A percentile compares a stretch with the other conserved stretches of the same genome.
Conservation (phyloP, 1,140 invertebrate species). For the Aphelenchoides avenae region DNA sequence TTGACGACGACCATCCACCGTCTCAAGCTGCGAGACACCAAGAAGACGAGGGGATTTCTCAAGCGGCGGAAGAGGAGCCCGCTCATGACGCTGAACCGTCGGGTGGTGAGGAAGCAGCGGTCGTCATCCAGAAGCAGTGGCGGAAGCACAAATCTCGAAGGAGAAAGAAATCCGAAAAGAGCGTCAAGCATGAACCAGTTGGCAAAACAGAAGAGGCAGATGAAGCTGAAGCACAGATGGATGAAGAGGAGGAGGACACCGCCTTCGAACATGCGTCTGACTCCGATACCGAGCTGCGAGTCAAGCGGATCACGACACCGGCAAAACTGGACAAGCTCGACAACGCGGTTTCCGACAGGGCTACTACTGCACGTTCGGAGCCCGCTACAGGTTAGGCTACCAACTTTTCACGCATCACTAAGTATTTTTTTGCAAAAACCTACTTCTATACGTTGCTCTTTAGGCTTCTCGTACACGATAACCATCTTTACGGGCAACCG, state of each 20-base stretch:
- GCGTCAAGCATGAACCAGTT: not conserved
- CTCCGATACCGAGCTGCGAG: too few relatives aligned
- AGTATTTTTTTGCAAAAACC: not conserved
- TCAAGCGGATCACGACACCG: too few relatives aligned
- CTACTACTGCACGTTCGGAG: not conserved
- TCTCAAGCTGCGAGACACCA: too few relatives aligned
- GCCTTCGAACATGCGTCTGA: not conserved
- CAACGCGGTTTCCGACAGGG: too few relatives aligned
- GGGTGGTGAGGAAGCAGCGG: conserved; percentile 2
- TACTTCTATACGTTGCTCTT: not conserved
- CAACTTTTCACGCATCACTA: not conserved
- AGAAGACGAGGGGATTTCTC: too few relatives aligned
- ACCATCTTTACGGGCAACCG: conserved; percentile 42
- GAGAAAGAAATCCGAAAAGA: not conserved
- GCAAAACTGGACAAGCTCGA: too few relatives aligned
- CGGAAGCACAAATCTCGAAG: too few relatives aligned
- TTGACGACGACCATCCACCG: too few relatives aligned
- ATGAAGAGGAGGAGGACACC: not conserved
- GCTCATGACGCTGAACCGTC: conserved; percentile 10
- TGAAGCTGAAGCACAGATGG: not conserved
- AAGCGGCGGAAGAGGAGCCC: conserved; percentile 6
- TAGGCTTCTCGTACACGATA: conserved; percentile 35
- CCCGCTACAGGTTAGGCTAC: not conserved
- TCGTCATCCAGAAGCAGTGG: too few relatives aligned
- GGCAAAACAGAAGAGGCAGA: conserved; percentile 1